A percentile compares a stretch with the other conserved stretches of the same genome.
phyloP scores from a whole-genome alignment of 2,797 vertebrate genomes.

The Lateolabrax maculatus region DNA sequence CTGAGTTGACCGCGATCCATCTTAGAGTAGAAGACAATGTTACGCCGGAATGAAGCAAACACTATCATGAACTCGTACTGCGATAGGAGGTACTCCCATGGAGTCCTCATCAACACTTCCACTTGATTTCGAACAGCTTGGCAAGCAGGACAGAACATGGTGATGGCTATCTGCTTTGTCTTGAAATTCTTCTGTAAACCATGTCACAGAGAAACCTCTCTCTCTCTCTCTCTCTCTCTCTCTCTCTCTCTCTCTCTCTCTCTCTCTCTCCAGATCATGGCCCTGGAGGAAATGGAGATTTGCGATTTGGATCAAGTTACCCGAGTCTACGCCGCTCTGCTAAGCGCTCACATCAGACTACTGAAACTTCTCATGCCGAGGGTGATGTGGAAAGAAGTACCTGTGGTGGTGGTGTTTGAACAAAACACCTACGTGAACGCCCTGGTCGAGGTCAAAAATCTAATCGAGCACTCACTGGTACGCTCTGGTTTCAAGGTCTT shows the following conservation, averaged over 20 bases:
- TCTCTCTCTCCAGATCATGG: no score
- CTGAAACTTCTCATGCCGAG: slow-evolving; percentile 3
- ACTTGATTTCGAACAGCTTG: neutral
- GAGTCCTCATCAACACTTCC: neutral
- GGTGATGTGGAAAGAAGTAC: slow-evolving; percentile 13
- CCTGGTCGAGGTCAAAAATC: neutral
- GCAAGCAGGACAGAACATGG: neutral
- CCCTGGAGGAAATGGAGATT: slow-evolving; percentile 17
- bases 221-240: no score
- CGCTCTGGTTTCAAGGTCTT: neutral
- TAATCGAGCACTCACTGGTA: neutral
- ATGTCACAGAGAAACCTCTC: no score
- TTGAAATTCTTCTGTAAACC: no score
- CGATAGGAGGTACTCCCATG: neutral
- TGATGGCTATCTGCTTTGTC: no score
- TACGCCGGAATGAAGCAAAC: neutral
- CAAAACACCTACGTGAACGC: slow-evolving; percentile 40
- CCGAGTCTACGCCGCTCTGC: neutral
- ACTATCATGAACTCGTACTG: slow-evolving; percentile 35
- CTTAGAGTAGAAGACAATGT: neutral
- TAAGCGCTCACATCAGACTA: neutral
- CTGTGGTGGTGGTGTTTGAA: slow-evolving; percentile 6
- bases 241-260: no score
- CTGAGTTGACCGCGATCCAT: neutral
- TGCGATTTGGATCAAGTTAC: slow-evolving; percentile 10